A percentile compares a stretch with the other conserved stretches of the same genome.
Evolutionary conservation across 2,888 invertebrate species (phyloP).

Genomic region (Drosophila nigricruria): DNA sequence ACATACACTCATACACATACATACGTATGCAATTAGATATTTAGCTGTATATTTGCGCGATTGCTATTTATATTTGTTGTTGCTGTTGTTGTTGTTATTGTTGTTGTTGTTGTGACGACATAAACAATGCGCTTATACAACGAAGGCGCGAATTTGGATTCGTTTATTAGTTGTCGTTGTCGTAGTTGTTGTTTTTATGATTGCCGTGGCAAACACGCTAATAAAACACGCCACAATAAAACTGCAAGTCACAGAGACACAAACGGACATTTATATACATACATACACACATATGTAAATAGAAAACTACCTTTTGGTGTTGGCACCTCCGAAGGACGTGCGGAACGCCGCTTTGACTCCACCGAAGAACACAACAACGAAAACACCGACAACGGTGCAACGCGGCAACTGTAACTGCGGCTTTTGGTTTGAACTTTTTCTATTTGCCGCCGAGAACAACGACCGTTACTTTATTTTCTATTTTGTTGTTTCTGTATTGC

Average conservation of each 20-base stretch:
- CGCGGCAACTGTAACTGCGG: conserved; percentile 32
- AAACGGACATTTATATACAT: not conserved
- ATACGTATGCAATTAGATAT: conserved; percentile 11
- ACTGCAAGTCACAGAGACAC: conserved; percentile 24
- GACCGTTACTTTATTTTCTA: conserved; percentile 49
- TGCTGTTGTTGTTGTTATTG: conserved; percentile 1
- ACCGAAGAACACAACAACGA: conserved; percentile 38
- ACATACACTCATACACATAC: conserved; percentile 14
- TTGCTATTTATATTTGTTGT: conserved; percentile 54
- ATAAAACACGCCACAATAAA: conserved; percentile 36
- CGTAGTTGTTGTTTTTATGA: conserved; percentile 13
- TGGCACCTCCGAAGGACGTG: conserved; percentile 60
- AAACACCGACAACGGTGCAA: conserved; percentile 52
- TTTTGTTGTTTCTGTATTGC: conserved; percentile 59
- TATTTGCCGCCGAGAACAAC: conserved; percentile 49
- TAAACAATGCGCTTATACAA: conserved; percentile 69
- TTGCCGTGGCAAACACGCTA: conserved; percentile 37
- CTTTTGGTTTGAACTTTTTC: conserved; percentile 61
- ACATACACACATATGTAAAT: conserved; percentile 43
- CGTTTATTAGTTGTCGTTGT: conserved; percentile 60
- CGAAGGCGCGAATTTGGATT: conserved; percentile 32
- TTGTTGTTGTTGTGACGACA: conserved; percentile 49
- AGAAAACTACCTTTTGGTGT: conserved; percentile 64
- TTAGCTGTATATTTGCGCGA: conserved; percentile 45
- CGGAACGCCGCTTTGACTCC: conserved; percentile 33